A percentile compares a stretch with the other conserved stretches of the same genome.
phyloP scores from a whole-genome alignment of 1,140 invertebrate genomes.

The Drosophila hydei region DNA sequence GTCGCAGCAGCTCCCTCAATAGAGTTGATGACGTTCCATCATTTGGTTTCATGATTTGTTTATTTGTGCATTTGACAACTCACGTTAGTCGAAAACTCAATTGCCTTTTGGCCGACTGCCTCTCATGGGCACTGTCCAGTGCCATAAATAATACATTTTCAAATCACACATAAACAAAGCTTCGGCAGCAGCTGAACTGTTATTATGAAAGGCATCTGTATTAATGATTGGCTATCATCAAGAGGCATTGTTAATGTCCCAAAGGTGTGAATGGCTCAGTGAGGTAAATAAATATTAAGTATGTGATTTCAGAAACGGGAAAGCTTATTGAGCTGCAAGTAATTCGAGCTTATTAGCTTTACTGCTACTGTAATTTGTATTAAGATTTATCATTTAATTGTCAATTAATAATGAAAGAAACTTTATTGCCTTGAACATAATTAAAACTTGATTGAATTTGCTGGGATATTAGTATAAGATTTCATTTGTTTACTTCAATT shows the following conservation, averaged over 20 bases:
- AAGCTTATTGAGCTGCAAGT: too few relatives aligned
- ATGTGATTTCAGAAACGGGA: constrained; percentile 3
- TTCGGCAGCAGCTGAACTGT: constrained; percentile 9
- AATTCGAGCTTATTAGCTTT: too few relatives aligned
- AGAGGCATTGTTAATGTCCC: constrained; percentile 17
- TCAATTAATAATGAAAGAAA: background rate
- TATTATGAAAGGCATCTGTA: constrained; percentile 18
- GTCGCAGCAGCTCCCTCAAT: background rate
- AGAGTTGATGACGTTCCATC: constrained; percentile 67
- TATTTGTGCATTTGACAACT: constrained; percentile 55
- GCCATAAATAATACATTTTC: constrained; percentile 80
- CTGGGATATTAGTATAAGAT: too few relatives aligned
- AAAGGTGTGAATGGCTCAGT: constrained; percentile 9
- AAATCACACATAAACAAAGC: constrained; percentile 61
- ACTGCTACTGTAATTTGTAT: too few relatives aligned
- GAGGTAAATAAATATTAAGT: constrained; percentile 24
- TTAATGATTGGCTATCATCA: constrained; percentile 45
- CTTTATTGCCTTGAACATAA: too few relatives aligned
- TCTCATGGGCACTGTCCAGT: constrained; percentile 34
- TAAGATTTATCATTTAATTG: too few relatives aligned
- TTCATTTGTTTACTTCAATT: too few relatives aligned
- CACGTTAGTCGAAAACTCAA: constrained; percentile 60
- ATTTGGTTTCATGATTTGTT: constrained; percentile 71
- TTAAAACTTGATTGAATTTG: too few relatives aligned
- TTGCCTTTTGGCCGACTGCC: constrained; percentile 35